phyloP scores from a whole-genome alignment of 2,888 invertebrate species.

The Scaptomyza caliginosa region DNA sequence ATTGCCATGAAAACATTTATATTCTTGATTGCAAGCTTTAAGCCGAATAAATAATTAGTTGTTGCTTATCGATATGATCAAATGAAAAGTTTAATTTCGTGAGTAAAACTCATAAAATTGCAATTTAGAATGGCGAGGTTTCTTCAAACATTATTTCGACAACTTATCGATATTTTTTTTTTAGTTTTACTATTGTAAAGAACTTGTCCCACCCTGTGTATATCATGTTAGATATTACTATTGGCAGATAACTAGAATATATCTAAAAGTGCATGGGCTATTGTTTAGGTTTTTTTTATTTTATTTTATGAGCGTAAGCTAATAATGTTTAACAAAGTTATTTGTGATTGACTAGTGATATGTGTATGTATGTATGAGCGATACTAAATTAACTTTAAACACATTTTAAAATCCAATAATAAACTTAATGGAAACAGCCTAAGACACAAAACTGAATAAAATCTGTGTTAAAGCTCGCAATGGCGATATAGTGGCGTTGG shows the following conservation, averaged over 20 bases:
- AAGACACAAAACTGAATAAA: constrained; percentile 23
- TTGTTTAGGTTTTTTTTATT: constrained; percentile 62
- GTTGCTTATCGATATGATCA: too few relatives aligned
- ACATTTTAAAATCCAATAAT: constrained; percentile 28
- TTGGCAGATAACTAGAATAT: constrained; percentile 66
- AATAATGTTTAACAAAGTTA: constrained; percentile 37
- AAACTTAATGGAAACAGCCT: constrained; percentile 30
- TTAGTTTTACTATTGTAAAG: constrained; percentile 5
- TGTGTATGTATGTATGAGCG: constrained; percentile 29
- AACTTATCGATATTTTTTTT: constrained; percentile 33
- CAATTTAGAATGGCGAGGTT: background rate
- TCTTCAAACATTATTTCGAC: background rate
- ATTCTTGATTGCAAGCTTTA: too few relatives aligned
- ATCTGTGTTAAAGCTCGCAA: constrained; percentile 27
- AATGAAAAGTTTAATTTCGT: too few relatives aligned
- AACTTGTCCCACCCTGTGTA: constrained; percentile 42
- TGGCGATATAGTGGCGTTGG: constrained; percentile 33
- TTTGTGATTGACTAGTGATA: constrained; percentile 56
- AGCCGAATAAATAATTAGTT: too few relatives aligned
- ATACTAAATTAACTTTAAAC: constrained; percentile 22
- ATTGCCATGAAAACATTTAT: too few relatives aligned
- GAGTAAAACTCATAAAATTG: background rate
- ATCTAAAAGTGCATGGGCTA: constrained; percentile 64
- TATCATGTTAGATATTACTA: constrained; percentile 58
- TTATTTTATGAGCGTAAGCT: constrained; percentile 42